Conservation (phyloP, 1,140 invertebrate genomes). For the Adoxophyes honmai region DNA sequence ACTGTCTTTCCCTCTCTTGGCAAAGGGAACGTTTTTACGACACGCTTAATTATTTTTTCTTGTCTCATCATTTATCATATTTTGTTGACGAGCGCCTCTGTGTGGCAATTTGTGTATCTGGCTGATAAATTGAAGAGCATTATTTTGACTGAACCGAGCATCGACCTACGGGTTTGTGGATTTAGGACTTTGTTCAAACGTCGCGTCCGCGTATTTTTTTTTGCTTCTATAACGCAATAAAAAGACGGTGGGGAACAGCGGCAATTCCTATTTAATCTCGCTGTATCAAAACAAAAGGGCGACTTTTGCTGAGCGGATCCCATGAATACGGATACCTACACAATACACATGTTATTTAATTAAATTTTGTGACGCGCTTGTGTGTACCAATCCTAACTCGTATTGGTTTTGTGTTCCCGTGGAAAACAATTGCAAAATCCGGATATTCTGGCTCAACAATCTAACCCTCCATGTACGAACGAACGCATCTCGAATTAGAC, state of each 20-base stretch:
- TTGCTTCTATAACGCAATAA: no score
- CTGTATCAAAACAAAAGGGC: neutral
- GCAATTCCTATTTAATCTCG: neutral
- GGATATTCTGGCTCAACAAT: no score
- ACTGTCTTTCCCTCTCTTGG: neutral
- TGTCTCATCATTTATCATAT: slow-evolving; percentile 12
- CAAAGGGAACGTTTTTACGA: neutral
- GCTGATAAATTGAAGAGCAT: slow-evolving; percentile 12
- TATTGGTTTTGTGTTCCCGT: no score
- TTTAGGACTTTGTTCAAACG: slow-evolving; percentile 3
- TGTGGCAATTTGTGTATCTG: slow-evolving; percentile 3
- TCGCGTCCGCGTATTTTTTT: neutral
- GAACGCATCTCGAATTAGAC: no score
- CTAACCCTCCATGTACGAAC: no score
- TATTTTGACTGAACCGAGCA: slow-evolving; percentile 4
- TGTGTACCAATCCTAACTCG: no score
- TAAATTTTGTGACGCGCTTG: no score
- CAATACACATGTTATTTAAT: no score
- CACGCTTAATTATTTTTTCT: slow-evolving; percentile 13
- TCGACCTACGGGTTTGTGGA: neutral
- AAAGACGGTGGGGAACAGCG: neutral
- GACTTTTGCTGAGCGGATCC: neutral
- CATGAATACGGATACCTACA: no score
- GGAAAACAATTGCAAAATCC: no score
- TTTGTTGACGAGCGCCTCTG: slow-evolving; percentile 6